Percentiles rank a stretch among this genome's conserved stretches.
Conservation (phyloP, 2,797 vertebrate genomes). For the Crocodylus rhombifer region DNA sequence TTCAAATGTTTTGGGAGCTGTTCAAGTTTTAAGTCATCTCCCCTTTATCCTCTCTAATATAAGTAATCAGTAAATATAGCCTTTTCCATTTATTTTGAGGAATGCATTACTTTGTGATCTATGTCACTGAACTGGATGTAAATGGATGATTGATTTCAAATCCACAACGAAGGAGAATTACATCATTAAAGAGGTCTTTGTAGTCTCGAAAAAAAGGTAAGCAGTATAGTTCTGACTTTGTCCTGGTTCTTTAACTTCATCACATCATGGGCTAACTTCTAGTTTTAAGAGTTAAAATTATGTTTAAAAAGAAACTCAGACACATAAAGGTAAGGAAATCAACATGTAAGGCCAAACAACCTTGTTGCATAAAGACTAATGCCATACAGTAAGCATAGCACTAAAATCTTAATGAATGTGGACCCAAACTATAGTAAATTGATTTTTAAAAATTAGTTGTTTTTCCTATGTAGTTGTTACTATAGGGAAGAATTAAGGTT, state of each 20-base stretch:
- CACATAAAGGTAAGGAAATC: neutral
- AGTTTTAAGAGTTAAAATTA: neutral
- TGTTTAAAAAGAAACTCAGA: neutral
- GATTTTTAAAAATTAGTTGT: neutral
- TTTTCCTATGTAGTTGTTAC: constrained; percentile 54
- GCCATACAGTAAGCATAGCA: neutral
- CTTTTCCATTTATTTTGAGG: neutral
- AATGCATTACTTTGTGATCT: constrained; percentile 7
- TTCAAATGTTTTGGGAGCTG: constrained; percentile 37
- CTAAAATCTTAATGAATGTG: constrained; percentile 4
- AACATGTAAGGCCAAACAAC: neutral
- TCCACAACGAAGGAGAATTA: constrained; percentile 21
- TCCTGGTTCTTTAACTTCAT: neutral
- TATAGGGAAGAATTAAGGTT: constrained; percentile 45
- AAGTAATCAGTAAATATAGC: constrained; percentile 45
- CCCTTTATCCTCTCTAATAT: constrained; percentile 16
- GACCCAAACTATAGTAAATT: constrained; percentile 45
- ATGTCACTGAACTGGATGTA: neutral
- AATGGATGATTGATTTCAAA: constrained; percentile 35
- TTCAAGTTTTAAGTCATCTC: constrained; percentile 41
- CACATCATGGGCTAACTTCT: neutral
- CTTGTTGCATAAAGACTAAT: neutral
- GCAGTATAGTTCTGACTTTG: constrained; percentile 1
- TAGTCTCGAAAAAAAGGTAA: constrained; percentile 1
- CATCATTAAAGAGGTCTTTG: constrained; percentile 41